Evolutionary conservation across 2,888 invertebrate species (phyloP).

Genomic region (Limulus polyphemus): DNA sequence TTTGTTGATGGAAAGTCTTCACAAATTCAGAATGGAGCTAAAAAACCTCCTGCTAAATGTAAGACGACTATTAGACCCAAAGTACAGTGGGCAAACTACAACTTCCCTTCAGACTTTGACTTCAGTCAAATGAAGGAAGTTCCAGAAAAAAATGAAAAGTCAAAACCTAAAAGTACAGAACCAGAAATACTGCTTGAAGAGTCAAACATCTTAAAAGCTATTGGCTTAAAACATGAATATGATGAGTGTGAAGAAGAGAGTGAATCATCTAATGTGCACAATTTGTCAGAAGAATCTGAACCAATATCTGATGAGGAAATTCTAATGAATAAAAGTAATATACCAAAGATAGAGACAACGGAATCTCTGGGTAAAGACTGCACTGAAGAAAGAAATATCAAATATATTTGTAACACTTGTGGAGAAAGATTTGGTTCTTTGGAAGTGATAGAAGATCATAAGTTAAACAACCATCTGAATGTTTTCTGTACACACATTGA

Average conservation of each 20-base stretch:
- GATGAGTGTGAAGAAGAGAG: no score
- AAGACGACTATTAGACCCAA: not conserved
- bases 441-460: conserved; percentile 67
- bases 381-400: conserved; percentile 59
- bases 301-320: conserved; percentile 24
- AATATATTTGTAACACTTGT: conserved; percentile 74
- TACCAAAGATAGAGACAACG: conserved; percentile 56
- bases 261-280: no score
- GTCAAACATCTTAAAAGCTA: no score
- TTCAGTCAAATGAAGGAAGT: conserved; percentile 6
- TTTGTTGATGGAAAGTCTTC: conserved; percentile 70
- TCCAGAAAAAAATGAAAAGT: not conserved
- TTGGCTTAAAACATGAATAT: no score
- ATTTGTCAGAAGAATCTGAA: conserved; percentile 8
- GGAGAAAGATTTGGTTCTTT: conserved; percentile 51
- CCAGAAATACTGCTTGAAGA: no score
- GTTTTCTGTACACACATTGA: conserved; percentile 56
- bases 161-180: no score
- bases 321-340: conserved; percentile 62
- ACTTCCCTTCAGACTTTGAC: conserved; percentile 23
- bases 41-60: conserved; percentile 3
- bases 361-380: conserved; percentile 67
- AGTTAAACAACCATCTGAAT: conserved; percentile 64
- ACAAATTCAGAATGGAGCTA: conserved; percentile 9
- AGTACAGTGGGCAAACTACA: conserved; percentile 19